Percentiles rank a stretch among this genome's conserved stretches.
These are phyloP conservation scores for Malacosoma neustria DNA, from an alignment of 2,888 invertebrate species.

Conservation along the genomic window DNA sequence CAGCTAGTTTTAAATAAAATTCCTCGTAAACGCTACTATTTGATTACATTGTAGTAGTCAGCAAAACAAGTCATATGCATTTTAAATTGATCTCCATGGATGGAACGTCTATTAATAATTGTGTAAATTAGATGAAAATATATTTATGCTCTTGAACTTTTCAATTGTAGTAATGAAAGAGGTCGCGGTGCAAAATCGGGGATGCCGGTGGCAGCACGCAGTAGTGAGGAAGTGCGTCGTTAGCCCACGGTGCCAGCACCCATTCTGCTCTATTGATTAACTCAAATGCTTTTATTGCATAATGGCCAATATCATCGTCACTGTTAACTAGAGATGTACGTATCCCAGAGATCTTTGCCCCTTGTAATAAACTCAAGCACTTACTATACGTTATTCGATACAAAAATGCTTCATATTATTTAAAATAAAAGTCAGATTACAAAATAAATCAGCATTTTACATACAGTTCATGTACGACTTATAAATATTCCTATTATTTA, in stretches of 20 bases:
- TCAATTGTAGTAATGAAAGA: conserved; percentile 21
- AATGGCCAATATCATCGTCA: conserved; percentile 37
- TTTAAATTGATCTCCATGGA: background rate
- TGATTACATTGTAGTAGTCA: background rate
- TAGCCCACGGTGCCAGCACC: conserved; percentile 45
- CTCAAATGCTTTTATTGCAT: conserved; percentile 66
- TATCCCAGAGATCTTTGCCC: too few relatives aligned
- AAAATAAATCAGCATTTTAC: too few relatives aligned
- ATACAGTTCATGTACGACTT: too few relatives aligned
- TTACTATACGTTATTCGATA: too few relatives aligned
- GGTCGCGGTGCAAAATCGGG: conserved; percentile 19
- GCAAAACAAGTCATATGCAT: background rate
- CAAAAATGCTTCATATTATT: too few relatives aligned
- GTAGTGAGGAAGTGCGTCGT: conserved; percentile 48
- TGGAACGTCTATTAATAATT: conserved; percentile 13
- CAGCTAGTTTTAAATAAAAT: background rate
- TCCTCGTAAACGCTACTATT: background rate
- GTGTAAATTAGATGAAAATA: conserved; percentile 21
- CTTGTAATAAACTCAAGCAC: too few relatives aligned
- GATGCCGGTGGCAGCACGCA: conserved; percentile 14
- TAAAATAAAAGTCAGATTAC: too few relatives aligned
- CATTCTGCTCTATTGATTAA: conserved; percentile 67
- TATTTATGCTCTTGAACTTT: conserved; percentile 18
- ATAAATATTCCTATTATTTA: too few relatives aligned
- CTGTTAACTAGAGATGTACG: conserved; percentile 27